Percentiles rank a stretch among this genome's conserved stretches.
These are phyloP conservation scores for Austrolebias charrua DNA, from an alignment of 2,797 vertebrate species.

Conservation along the genomic window DNA sequence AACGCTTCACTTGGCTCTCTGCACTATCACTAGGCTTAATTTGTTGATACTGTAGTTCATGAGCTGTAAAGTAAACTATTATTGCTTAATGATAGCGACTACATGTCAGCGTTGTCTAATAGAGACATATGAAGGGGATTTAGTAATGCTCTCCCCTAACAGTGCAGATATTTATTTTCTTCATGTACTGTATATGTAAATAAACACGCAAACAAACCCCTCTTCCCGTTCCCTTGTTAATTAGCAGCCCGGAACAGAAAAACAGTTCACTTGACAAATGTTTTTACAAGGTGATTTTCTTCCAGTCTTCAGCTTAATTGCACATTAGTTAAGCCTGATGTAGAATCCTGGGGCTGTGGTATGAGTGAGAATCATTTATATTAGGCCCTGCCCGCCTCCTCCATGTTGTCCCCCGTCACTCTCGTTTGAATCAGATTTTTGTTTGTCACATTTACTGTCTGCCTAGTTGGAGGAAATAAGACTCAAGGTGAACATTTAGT, in stretches of 20 bases:
- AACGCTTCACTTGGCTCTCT: slow-evolving; percentile 60
- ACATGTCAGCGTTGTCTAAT: slow-evolving; percentile 80
- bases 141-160: slow-evolving; percentile 71
- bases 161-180: slow-evolving; percentile 80
- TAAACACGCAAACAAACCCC: slow-evolving; percentile 74
- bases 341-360: slow-evolving; percentile 75
- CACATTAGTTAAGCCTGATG: slow-evolving; percentile 83
- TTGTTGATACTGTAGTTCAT: slow-evolving; percentile 83
- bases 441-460: slow-evolving; percentile 60
- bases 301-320: slow-evolving; percentile 82
- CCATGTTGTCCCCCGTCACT: slow-evolving; percentile 56
- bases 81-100: slow-evolving; percentile 83
- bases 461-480: slow-evolving; percentile 2
- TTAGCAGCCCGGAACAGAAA: slow-evolving; percentile 77
- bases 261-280: slow-evolving; percentile 82
- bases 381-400: slow-evolving; percentile 61
- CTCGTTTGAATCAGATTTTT: slow-evolving; percentile 60
- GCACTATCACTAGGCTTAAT: slow-evolving; percentile 76
- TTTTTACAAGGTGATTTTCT: slow-evolving; percentile 85
- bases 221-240: slow-evolving; percentile 76
- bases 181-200: slow-evolving; percentile 80
- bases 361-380: slow-evolving; percentile 76
- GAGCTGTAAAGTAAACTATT: slow-evolving; percentile 86
- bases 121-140: slow-evolving; percentile 80
- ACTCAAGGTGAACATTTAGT: background rate